These are phyloP conservation scores for Atethmia centrago DNA, from an alignment of 2,888 invertebrate species.

Conservation along the genomic window DNA sequence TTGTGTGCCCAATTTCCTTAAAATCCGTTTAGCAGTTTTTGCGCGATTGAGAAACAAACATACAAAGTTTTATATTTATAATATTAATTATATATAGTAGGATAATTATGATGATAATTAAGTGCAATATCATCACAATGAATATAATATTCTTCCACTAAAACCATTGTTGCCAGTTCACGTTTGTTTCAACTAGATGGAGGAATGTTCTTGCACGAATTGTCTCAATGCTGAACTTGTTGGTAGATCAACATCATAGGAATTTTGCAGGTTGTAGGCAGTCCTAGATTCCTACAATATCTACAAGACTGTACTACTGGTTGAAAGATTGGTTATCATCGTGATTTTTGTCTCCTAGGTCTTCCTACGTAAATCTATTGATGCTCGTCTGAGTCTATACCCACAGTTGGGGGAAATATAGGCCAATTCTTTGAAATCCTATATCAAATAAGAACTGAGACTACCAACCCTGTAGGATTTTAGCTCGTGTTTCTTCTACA, in stretches of 20 bases:
- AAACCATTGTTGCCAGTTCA: conserved; percentile 17
- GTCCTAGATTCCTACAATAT: not conserved
- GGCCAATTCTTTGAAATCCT: not conserved
- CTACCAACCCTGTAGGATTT: not conserved
- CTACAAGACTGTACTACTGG: no score
- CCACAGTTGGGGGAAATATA: not conserved
- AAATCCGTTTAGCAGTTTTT: no score
- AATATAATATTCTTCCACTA: conserved; percentile 1
- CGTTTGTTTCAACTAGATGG: conserved; percentile 14
- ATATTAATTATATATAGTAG: no score
- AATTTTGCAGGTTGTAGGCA: no score
- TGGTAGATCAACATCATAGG: not conserved
- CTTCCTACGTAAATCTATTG: no score
- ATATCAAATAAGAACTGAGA: not conserved
- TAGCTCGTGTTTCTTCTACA: not conserved
- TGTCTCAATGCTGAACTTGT: not conserved
- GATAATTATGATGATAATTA: no score
- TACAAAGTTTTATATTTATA: no score
- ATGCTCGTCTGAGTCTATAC: no score
- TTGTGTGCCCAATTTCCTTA: no score
- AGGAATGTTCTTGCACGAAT: conserved; percentile 30
- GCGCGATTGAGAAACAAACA: no score
- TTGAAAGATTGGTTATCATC: not conserved
- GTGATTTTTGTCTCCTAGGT: not conserved
- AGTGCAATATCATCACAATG: not conserved